Percentiles rank a stretch among this genome's conserved stretches.
Evolutionary conservation across 2,113 vertebrate species (phyloP).

Genomic region (Hylia prasina): DNA sequence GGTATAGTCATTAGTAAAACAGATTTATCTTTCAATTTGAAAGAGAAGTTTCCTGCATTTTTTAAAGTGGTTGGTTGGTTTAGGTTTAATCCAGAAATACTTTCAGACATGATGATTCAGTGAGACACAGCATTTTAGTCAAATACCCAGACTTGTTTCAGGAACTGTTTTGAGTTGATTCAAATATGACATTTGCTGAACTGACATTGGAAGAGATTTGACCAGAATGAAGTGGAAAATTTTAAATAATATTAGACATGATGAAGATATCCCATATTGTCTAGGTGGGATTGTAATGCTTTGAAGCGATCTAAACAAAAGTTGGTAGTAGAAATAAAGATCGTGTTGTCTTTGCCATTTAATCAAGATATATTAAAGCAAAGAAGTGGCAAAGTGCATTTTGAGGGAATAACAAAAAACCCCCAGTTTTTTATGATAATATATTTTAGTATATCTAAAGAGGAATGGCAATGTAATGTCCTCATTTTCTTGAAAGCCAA

Average conservation of each 20-base stretch:
- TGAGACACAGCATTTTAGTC: neutral
- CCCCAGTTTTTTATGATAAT: accelerated
- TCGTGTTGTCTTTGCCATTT: neutral
- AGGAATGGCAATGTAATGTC: neutral
- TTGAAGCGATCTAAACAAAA: neutral
- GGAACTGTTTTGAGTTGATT: neutral
- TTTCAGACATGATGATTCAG: neutral
- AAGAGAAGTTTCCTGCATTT: neutral
- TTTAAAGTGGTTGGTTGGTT: neutral
- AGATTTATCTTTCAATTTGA: neutral
- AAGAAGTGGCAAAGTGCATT: neutral
- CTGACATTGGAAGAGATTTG: neutral
- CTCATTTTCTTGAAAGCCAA: neutral
- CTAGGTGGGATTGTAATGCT: neutral
- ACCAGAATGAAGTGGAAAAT: neutral
- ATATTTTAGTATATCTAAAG: neutral
- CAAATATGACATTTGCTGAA: neutral
- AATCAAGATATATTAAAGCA: neutral
- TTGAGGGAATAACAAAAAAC: neutral
- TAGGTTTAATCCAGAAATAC: neutral
- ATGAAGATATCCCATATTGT: neutral
- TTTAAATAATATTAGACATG: neutral
- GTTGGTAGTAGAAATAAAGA: neutral
- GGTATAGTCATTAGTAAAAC: neutral
- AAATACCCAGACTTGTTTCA: neutral